Evolutionary conservation across 2,113 vertebrate genomes (phyloP), one percentile per base, ranked within the genome.

Genomic region (Strigops habroptila): DNA sequence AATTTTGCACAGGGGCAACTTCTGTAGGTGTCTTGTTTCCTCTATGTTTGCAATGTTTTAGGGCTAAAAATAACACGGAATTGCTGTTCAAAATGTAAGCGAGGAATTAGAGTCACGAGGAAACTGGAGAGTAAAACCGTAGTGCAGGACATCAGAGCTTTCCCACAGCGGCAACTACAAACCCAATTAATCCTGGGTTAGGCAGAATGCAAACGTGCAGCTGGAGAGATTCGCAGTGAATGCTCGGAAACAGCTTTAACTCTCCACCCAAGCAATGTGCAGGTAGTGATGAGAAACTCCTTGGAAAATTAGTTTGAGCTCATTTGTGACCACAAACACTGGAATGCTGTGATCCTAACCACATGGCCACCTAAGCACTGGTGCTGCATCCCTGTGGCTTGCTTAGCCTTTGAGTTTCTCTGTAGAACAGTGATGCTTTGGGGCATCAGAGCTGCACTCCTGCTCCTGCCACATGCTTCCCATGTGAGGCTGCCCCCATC

Each of bases 21-120:
- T 91, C 90, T 43, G 74, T 93, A 81, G 90, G 95, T 91, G 95
- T 91, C 86, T 94, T 81, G 48, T 94, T 95, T 94, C 88, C 92
- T 94, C 75, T 83, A 24, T 27, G 65, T 93, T 91, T 74, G 49
- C 77, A 88, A 83, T 75, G 88, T 81, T 92, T 96, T 60, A 90
- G 63, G 68, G 51, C 88, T 96, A 95, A 94, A 94, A 96, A 94
- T 95, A 96, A 73, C 78, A 94, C 12, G 62, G 81, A 92, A 87
- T 53, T 76, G 81, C 94, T 85, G 91, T 86, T 92, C 22, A 8
- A 84, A 95, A 82, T 68, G 67, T 89, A 83, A 92, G 62, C 2
- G 3, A 92, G 81, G 77, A 91, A 92, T 89, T 69, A 79, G 81
- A 91, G 62, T 35, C 86, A 70, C 7, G 0, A 91, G 83, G 57